These are phyloP conservation scores for Arctocebus calabarensis DNA, from an alignment of 2,797 vertebrate genomes.

Conservation along the genomic window DNA sequence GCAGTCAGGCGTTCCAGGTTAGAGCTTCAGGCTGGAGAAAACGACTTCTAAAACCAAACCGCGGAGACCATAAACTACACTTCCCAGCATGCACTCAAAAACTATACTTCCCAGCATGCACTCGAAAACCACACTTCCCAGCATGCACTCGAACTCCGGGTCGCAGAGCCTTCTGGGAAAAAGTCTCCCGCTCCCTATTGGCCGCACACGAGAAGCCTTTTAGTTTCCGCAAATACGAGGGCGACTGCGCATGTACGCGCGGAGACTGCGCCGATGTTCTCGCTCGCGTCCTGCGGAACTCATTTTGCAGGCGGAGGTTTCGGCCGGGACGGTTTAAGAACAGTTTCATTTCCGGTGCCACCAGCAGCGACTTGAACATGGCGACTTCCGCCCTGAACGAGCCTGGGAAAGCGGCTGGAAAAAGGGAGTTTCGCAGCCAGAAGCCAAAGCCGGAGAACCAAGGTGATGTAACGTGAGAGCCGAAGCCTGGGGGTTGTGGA, in stretches of 20 bases:
- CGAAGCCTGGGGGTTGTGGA: background rate
- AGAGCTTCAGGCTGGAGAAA: background rate
- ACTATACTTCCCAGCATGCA: slow-evolving; percentile 68
- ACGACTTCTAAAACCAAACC: accelerated
- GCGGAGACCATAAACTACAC: slow-evolving; percentile 41
- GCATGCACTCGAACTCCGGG: background rate
- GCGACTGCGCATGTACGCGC: accelerated
- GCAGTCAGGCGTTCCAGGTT: accelerated
- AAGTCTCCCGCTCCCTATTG: background rate
- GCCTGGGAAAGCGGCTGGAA: accelerated
- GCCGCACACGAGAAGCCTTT: accelerated
- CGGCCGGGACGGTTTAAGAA: slow-evolving; percentile 1
- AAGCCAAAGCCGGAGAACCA: slow-evolving; percentile 65
- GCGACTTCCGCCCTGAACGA: accelerated
- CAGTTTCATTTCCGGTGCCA: background rate
- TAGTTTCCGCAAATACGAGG: background rate
- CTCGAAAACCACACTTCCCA: slow-evolving; percentile 60
- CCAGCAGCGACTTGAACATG: slow-evolving; percentile 35
- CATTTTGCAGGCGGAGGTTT: accelerated
- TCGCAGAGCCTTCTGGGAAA: background rate
- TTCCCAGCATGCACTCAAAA: slow-evolving; percentile 25
- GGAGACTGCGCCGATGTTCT: background rate
- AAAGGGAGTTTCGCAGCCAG: background rate
- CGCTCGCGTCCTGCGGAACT: background rate
- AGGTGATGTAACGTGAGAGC: background rate